A percentile compares a stretch with the other conserved stretches of the same genome.
Evolutionary conservation across 1,140 invertebrate species (phyloP).

Genomic region (Venustaconcha ellipsiformis): DNA sequence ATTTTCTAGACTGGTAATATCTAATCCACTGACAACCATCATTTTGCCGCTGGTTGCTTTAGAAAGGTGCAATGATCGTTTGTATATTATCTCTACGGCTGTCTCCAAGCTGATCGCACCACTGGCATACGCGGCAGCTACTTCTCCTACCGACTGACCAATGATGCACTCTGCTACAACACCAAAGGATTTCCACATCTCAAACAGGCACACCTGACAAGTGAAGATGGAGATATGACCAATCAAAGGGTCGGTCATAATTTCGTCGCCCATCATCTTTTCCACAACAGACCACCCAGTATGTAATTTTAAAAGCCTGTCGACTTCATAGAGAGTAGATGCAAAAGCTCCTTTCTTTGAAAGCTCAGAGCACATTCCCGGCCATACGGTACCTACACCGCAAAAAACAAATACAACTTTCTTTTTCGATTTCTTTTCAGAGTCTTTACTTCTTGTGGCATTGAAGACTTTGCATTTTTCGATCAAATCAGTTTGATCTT

Average conservation of each 20-base stretch:
- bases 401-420: constrained; percentile 44
- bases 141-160: constrained; percentile 43
- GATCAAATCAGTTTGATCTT: constrained; percentile 17
- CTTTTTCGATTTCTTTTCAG: neutral
- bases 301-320: constrained; percentile 18
- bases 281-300: constrained; percentile 29
- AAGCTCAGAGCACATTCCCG: constrained; percentile 40
- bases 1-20: constrained; percentile 16
- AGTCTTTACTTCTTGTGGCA: constrained; percentile 2
- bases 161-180: constrained; percentile 27
- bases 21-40: constrained; percentile 30
- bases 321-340: constrained; percentile 33
- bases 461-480: constrained; percentile 16
- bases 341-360: constrained; percentile 22
- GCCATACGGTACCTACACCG: constrained; percentile 44
- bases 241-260: constrained; percentile 32
- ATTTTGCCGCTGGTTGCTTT: constrained; percentile 26
- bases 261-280: constrained; percentile 15
- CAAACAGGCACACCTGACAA: constrained; percentile 32
- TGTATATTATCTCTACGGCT: constrained; percentile 35
- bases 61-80: constrained; percentile 22
- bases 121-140: constrained; percentile 36
- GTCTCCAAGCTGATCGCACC: constrained; percentile 26
- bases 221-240: constrained; percentile 38
- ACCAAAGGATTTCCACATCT: constrained; percentile 26